Conservation (phyloP, 2,113 vertebrate species). For the Cepphus grylle region DNA sequence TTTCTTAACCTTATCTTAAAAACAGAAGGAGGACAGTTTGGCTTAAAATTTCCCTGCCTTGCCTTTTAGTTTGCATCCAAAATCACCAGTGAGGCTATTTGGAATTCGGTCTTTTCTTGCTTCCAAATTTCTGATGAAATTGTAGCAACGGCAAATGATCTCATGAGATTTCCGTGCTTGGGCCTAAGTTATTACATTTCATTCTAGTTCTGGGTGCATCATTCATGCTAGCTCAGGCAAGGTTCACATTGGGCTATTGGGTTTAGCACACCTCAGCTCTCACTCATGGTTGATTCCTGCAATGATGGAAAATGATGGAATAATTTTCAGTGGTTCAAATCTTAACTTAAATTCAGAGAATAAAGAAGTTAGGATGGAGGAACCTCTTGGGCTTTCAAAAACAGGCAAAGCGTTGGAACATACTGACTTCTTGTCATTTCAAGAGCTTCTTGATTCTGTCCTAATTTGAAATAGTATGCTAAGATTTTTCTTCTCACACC, state of each 20-base stretch:
- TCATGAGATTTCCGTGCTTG: not conserved
- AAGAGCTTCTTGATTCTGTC: not conserved
- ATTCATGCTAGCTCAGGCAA: not conserved
- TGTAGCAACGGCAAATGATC: not conserved
- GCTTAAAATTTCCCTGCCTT: not conserved
- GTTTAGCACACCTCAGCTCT: not conserved
- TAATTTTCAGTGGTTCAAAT: not conserved
- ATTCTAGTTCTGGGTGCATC: not conserved
- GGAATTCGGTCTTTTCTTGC: not conserved
- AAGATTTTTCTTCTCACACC: not conserved
- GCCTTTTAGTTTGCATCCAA: not conserved
- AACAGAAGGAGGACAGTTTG: not conserved
- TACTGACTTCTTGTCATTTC: not conserved
- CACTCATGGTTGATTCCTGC: not conserved
- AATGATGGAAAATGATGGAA: fast-evolving
- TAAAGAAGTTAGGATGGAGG: not conserved
- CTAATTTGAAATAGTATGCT: not conserved
- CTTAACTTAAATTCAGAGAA: not conserved
- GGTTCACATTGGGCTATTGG: not conserved
- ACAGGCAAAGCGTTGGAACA: not conserved
- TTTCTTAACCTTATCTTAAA: not conserved
- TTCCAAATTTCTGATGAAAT: not conserved
- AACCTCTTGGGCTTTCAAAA: not conserved
- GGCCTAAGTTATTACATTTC: not conserved
- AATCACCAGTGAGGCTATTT: not conserved